A percentile compares a stretch with the other conserved stretches of the same genome.
Conservation (phyloP, 2,113 vertebrate species). For the Amphiprion percula region DNA sequence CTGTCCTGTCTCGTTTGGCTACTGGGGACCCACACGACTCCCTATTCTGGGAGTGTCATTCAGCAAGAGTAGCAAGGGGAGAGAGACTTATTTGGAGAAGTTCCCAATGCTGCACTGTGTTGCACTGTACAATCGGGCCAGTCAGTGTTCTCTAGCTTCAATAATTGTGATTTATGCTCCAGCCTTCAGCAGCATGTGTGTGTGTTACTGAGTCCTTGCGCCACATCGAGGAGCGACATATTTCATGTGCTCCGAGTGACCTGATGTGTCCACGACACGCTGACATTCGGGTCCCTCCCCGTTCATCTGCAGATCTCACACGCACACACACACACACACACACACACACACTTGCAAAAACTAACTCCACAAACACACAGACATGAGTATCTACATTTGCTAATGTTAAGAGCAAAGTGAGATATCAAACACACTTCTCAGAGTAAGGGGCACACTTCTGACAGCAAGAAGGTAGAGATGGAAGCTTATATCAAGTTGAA, state of each 20-base stretch:
- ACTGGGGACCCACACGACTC: conserved; percentile 69
- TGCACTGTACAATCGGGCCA: conserved; percentile 49
- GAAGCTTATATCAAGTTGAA: conserved; percentile 36
- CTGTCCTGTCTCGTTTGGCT: conserved; percentile 72
- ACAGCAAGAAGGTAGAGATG: conserved; percentile 35
- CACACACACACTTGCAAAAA: conserved; percentile 9
- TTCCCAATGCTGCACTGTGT: conserved; percentile 52
- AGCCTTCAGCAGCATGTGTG: conserved; percentile 64
- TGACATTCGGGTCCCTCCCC: conserved; percentile 41
- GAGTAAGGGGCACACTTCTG: conserved; percentile 22
- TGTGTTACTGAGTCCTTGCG: conserved; percentile 68
- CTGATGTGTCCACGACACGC: conserved; percentile 52
- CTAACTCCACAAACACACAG: conserved; percentile 10
- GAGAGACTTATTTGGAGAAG: conserved; percentile 72
- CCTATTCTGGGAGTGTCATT: conserved; percentile 82
- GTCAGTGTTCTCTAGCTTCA: conserved; percentile 78
- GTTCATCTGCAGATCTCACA: conserved; percentile 44
- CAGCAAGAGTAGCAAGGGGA: conserved; percentile 73
- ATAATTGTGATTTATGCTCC: conserved; percentile 85
- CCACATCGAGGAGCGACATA: conserved; percentile 74
- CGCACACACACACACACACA: conserved; percentile 4
- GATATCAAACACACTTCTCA: conserved; percentile 35
- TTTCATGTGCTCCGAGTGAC: conserved; percentile 69
- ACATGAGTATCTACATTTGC: conserved; percentile 7
- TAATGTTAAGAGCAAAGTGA: conserved; percentile 33